These are phyloP conservation scores for Apis cerana DNA, from an alignment of 1,140 invertebrate species.

Conservation along the genomic window DNA sequence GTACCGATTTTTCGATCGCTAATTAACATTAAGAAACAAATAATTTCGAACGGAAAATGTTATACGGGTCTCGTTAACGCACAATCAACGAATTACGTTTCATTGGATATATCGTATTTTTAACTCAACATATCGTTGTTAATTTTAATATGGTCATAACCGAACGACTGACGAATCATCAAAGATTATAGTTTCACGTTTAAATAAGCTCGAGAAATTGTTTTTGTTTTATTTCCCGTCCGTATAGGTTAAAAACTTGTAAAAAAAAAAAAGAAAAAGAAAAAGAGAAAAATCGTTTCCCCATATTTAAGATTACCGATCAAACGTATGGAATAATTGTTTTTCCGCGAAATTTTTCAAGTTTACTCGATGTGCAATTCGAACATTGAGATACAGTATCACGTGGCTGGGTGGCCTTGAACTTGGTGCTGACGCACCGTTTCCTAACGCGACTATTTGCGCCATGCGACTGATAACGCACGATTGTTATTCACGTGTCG, in stretches of 20 bases:
- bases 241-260: too few relatives aligned
- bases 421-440: slow-evolving; percentile 67
- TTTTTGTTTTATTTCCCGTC: not conserved
- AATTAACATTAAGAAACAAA: too few relatives aligned
- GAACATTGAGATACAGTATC: slow-evolving; percentile 47
- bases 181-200: not conserved
- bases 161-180: not conserved
- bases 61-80: not conserved
- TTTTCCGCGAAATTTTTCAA: slow-evolving; percentile 5
- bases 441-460: slow-evolving; percentile 58
- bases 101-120: not conserved
- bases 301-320: too few relatives aligned
- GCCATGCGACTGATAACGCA: slow-evolving; percentile 61
- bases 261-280: not conserved
- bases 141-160: not conserved
- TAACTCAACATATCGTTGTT: not conserved
- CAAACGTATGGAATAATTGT: not conserved
- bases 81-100: not conserved
- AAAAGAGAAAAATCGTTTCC: not conserved
- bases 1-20: not conserved
- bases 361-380: slow-evolving; percentile 2
- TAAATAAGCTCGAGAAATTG: too few relatives aligned
- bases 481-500: slow-evolving; percentile 53
- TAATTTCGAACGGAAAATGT: not conserved
- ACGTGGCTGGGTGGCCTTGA: slow-evolving; percentile 72